A percentile compares a stretch with the other conserved stretches of the same genome.
Evolutionary conservation across 2,797 vertebrate species (phyloP).

Genomic region (Megalops cyprinoides): DNA sequence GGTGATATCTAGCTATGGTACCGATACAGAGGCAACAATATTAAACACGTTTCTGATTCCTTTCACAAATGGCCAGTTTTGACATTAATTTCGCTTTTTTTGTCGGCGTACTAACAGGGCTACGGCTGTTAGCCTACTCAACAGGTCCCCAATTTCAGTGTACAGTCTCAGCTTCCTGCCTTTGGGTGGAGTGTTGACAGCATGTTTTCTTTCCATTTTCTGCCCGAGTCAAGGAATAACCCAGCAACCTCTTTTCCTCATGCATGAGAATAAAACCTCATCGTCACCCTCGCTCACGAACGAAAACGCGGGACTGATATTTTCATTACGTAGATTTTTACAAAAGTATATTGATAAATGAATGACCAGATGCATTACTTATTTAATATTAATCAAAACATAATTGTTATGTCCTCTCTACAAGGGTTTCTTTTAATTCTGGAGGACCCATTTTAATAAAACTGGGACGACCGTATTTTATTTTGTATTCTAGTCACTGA

Average conservation of each 20-base stretch:
- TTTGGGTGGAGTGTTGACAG: conserved; percentile 36
- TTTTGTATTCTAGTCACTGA: conserved; percentile 18
- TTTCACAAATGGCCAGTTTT: too few relatives aligned
- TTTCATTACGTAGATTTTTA: background rate
- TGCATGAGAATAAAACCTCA: background rate
- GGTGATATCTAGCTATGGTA: too few relatives aligned
- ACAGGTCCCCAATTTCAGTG: conserved; percentile 36
- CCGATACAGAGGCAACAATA: too few relatives aligned
- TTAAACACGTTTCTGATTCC: too few relatives aligned
- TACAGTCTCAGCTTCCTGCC: conserved; percentile 31
- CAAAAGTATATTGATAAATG: too few relatives aligned
- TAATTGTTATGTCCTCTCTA: background rate
- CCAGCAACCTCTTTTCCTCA: conserved; percentile 16
- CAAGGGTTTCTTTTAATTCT: background rate
- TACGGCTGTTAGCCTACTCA: conserved; percentile 19
- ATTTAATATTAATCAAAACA: background rate
- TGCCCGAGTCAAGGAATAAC: conserved; percentile 4
- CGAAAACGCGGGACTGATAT: background rate
- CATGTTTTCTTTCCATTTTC: conserved; percentile 22
- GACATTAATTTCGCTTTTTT: too few relatives aligned
- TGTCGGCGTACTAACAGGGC: background rate
- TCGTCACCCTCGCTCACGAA: background rate
- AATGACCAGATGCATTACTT: background rate
- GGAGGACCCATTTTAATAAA: conserved; percentile 8
- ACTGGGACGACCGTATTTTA: background rate